Conservation (phyloP, 2,888 invertebrate species). For the Plutella xylostella region DNA sequence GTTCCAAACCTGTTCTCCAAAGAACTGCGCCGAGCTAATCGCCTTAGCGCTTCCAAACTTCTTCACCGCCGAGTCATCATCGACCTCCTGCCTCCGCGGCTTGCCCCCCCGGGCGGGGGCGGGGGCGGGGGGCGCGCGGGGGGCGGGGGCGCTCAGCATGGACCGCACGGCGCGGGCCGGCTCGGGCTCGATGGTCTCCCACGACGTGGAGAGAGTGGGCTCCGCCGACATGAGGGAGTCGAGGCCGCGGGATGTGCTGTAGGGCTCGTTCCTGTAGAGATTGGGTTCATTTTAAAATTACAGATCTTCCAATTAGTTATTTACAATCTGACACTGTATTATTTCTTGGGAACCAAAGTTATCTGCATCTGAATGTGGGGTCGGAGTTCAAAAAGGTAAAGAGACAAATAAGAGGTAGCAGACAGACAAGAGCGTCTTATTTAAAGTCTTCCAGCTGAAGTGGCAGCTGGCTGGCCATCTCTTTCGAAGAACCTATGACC, state of each 20-base stretch:
- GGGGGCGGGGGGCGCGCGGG: conserved; percentile 9
- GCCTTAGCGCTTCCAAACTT: conserved; percentile 98
- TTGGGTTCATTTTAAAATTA: too few species aligned
- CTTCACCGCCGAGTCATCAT: conserved; percentile 86
- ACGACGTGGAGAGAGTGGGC: conserved; percentile 17
- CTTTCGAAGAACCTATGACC: too few species aligned
- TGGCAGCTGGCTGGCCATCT: too few species aligned
- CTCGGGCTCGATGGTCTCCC: conserved; percentile 50
- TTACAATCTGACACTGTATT: too few species aligned
- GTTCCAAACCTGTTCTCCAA: conserved; percentile 75
- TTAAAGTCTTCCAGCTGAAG: too few species aligned
- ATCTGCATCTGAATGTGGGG: too few species aligned
- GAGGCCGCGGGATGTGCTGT: conserved; percentile 28
- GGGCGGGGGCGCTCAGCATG: conserved; percentile 27
- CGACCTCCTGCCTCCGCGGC: conserved; percentile 25
- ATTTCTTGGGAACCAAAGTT: too few species aligned
- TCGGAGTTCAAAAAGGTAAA: too few species aligned
- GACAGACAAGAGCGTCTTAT: too few species aligned
- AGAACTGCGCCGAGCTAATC: conserved; percentile 97
- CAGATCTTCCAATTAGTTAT: too few species aligned
- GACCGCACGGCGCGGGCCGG: conserved; percentile 37
- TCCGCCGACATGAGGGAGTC: conserved; percentile 24
- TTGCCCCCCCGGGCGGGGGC: conserved; percentile 5
- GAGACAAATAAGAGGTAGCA: too few species aligned
- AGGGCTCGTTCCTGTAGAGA: conserved; percentile 45